Evolutionary conservation across 2,113 vertebrate species (phyloP), one percentile per base, ranked within the genome.

Genomic region (Pseudonaja textilis): DNA sequence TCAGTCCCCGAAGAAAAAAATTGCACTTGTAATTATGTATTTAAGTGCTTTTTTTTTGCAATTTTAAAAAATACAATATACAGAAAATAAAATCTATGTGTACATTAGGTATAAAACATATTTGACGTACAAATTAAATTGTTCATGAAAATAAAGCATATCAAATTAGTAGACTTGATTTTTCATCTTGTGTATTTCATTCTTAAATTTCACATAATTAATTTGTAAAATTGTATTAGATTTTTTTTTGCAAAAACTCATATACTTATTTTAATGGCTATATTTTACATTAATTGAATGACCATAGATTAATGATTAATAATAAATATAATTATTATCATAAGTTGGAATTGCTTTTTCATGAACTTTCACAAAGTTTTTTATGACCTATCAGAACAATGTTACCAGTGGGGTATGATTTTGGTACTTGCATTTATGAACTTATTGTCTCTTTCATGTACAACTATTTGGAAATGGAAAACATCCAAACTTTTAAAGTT

Each of bases 251-350:
- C 47, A 95, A 95, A 89, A 96, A 95, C 90, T 56, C 85, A 90
- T 95, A 90, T 95, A 93, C 96, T 93, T 93, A 94, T 96, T 95
- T 93, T 90, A 96, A 96, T 96, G 86, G 85, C 5, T 81, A 92
- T 94, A 25, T 90, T 94, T 96, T 91, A 87, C 90, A 95, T 90
- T 92, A 94, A 91, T 26, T 94, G 91, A 93, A 74, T 95, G 93
- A 94, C 74, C 94, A 95, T 96, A 95, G 89, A 94, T 96, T 97
- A 97, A 97, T 96, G 94, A 96, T 94, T 90, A 95, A 92, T 95
- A 95, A 95, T 95, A 96, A 93, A 85, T 91, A 90, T 95, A 95
- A 96, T 97, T 96, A 94, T 92, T 81, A 90, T 97, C 52, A 94
- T 94, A 95, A 94, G 95, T 95, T 93, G 86, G 94, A 96, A 96